A percentile compares a stretch with the other conserved stretches of the same genome.
Conservation (phyloP, 1,140 invertebrate species). For the Zaprionus tsacasi region DNA sequence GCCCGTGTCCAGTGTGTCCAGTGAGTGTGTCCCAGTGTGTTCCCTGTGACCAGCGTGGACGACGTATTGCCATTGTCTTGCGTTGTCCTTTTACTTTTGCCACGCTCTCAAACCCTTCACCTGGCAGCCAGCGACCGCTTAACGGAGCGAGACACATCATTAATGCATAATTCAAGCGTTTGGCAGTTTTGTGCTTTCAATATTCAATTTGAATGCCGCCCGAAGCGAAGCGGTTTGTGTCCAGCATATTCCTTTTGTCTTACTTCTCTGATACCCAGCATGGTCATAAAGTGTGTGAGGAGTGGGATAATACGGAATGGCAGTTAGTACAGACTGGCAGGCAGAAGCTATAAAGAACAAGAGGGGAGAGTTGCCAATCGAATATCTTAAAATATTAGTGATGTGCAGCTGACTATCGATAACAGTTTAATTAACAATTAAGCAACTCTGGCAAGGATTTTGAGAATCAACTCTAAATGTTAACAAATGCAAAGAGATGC, state of each 20-base stretch:
- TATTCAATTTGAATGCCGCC: constrained; percentile 82
- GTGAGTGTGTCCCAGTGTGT: neutral
- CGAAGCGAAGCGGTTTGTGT: constrained; percentile 67
- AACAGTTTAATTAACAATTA: no score
- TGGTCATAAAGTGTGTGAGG: neutral
- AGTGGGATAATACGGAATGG: neutral
- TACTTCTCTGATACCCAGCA: constrained; percentile 24
- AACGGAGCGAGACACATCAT: constrained; percentile 67
- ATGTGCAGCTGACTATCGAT: neutral
- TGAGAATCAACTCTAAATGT: no score
- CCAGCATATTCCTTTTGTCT: constrained; percentile 45
- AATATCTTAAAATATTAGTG: neutral
- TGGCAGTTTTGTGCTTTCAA: constrained; percentile 80
- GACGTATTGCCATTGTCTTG: constrained; percentile 53
- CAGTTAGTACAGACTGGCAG: no score
- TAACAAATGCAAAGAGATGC: no score
- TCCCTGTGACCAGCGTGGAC: neutral
- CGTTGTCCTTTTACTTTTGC: constrained; percentile 52
- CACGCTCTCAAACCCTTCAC: constrained; percentile 22
- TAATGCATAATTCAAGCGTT: constrained; percentile 82
- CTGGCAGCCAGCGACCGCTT: constrained; percentile 18
- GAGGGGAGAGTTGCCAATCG: neutral
- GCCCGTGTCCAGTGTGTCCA: neutral
- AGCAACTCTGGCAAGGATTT: no score
- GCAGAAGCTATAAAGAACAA: no score